A percentile compares a stretch with the other conserved stretches of the same genome.
Conservation (phyloP, 2,888 invertebrate species). For the Terebella lapidaria region DNA sequence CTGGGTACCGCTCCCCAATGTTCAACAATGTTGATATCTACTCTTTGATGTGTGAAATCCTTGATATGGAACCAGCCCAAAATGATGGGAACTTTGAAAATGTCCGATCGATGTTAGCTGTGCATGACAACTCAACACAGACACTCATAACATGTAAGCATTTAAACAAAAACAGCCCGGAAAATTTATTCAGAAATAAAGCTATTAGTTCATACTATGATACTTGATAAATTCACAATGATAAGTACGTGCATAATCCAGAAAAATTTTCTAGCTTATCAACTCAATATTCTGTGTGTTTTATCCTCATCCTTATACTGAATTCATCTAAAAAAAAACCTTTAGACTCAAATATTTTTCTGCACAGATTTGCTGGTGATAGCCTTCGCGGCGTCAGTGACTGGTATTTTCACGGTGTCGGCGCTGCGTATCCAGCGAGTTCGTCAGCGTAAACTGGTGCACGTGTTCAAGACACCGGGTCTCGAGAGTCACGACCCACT, state of each 20-base stretch:
- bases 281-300: too few relatives aligned
- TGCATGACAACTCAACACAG: neutral
- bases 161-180: too few relatives aligned
- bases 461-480: neutral
- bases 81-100: neutral
- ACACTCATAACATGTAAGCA: too few relatives aligned
- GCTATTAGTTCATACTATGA: too few relatives aligned
- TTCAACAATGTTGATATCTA: slow-evolving; percentile 55
- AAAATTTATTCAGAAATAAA: too few relatives aligned
- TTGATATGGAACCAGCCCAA: neutral
- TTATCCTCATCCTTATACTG: too few relatives aligned
- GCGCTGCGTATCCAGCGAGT: neutral
- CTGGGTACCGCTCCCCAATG: slow-evolving; percentile 35
- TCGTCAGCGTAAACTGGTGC: neutral
- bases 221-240: too few relatives aligned
- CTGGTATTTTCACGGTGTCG: neutral
- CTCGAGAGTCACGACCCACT: too few relatives aligned
- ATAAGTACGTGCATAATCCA: too few relatives aligned
- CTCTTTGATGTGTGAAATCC: slow-evolving; percentile 42
- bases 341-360: too few relatives aligned
- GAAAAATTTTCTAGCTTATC: too few relatives aligned
- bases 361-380: neutral
- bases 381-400: neutral
- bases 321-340: too few relatives aligned
- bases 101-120: neutral